phyloP scores from a whole-genome alignment of 2,888 invertebrate species.

The Mesorhabditis belari region DNA sequence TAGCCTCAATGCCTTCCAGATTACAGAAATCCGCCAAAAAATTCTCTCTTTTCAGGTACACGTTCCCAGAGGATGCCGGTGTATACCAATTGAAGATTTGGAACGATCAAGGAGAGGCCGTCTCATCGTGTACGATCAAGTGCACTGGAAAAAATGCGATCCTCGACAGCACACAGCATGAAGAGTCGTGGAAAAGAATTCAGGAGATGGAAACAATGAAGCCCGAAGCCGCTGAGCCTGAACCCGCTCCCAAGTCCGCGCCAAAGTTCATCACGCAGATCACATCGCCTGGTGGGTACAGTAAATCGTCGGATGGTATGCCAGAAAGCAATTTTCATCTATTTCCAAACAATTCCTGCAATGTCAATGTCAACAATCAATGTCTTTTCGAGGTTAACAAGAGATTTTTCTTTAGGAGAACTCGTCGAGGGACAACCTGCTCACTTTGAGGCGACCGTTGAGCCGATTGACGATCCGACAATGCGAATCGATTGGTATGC shows the following conservation, averaged over 20 bases:
- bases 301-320: no score
- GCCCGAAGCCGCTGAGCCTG: slow-evolving; percentile 28
- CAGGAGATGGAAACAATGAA: slow-evolving; percentile 46
- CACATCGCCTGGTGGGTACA: no score
- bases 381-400: slow-evolving; percentile 4
- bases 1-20: no score
- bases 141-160: slow-evolving; percentile 39
- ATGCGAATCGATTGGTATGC: slow-evolving; percentile 54
- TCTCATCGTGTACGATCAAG: slow-evolving; percentile 78
- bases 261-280: slow-evolving; percentile 26
- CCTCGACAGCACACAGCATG: slow-evolving; percentile 61
- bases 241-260: slow-evolving; percentile 35
- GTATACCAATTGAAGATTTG: slow-evolving; percentile 85
- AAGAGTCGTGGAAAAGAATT: slow-evolving; percentile 82
- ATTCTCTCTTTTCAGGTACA: no score
- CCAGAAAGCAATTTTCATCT: background rate
- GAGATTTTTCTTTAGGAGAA: slow-evolving; percentile 31
- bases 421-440: slow-evolving; percentile 72
- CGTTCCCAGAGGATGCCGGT: slow-evolving; percentile 80
- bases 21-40: no score
- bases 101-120: slow-evolving; percentile 88
- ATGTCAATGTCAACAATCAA: slow-evolving; percentile 1
- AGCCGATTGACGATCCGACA: slow-evolving; percentile 77
- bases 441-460: slow-evolving; percentile 85
- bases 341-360: background rate